phyloP scores from a whole-genome alignment of 2,797 vertebrate genomes.

The Spizella passerina region DNA sequence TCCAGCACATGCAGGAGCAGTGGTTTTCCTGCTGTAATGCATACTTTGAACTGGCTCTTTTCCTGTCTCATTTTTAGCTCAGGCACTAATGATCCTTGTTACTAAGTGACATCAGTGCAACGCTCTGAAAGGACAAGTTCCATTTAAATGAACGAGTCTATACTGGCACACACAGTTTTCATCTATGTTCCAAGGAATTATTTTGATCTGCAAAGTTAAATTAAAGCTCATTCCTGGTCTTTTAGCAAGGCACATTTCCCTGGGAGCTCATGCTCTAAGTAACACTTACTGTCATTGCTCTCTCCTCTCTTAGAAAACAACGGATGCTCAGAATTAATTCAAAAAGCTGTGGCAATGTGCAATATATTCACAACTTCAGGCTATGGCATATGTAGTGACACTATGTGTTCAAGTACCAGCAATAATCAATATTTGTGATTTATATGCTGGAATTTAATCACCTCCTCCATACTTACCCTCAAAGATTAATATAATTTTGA shows the following conservation, averaged over 20 bases:
- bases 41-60: neutral
- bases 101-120: conserved; percentile 23
- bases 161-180: neutral
- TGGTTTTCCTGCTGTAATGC: neutral
- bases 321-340: neutral
- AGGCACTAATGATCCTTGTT: conserved; percentile 20
- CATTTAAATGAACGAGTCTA: neutral
- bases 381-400: neutral
- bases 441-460: neutral
- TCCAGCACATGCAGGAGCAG: neutral
- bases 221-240: conserved; percentile 3
- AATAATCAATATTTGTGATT: neutral
- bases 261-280: neutral
- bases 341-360: neutral
- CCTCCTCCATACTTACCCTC: neutral
- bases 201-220: conserved; percentile 21
- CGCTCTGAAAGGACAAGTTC: neutral
- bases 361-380: neutral
- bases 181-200: neutral
- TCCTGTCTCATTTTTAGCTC: conserved; percentile 10
- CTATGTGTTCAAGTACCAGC: neutral
- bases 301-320: neutral
- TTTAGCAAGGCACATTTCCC: neutral
- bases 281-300: neutral
- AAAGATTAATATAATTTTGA: neutral